phyloP scores from a whole-genome alignment of 2,797 vertebrate genomes.

The Characodon lateralis region DNA sequence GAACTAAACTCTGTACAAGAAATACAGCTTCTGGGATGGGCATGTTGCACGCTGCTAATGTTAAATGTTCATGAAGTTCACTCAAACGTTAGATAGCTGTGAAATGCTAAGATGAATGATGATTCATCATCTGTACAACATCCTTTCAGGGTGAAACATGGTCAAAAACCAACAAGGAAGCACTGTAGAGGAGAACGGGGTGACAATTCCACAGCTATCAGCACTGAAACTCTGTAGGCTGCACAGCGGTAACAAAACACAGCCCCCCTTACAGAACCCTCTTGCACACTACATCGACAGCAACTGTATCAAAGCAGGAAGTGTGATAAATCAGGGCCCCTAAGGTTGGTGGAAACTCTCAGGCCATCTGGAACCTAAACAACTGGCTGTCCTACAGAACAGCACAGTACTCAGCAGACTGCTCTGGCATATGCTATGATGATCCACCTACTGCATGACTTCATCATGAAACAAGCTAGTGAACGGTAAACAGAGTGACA shows the following conservation, averaged over 20 bases:
- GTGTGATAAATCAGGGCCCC: slow-evolving; percentile 61
- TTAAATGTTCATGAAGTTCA: slow-evolving; percentile 16
- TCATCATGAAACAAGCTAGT: slow-evolving; percentile 41
- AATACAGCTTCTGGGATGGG: background rate
- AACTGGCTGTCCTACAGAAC: slow-evolving; percentile 45
- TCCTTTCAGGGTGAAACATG: slow-evolving; percentile 5
- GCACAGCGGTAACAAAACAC: slow-evolving; percentile 42
- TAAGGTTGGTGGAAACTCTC: slow-evolving; percentile 44
- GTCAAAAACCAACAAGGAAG: slow-evolving; percentile 15
- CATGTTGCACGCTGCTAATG: background rate
- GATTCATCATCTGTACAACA: slow-evolving; percentile 22
- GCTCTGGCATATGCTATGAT: slow-evolving; percentile 2
- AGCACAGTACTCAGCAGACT: slow-evolving; percentile 24
- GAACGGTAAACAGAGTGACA: background rate
- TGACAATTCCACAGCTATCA: slow-evolving; percentile 41
- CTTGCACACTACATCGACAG: slow-evolving; percentile 32
- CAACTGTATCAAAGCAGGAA: slow-evolving; percentile 61
- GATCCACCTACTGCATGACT: slow-evolving; percentile 25
- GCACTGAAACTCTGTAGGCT: slow-evolving; percentile 27
- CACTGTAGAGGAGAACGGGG: slow-evolving; percentile 32
- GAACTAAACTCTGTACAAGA: slow-evolving; percentile 3
- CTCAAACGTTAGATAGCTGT: slow-evolving; percentile 14
- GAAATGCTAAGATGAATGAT: slow-evolving; percentile 16
- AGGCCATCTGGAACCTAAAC: slow-evolving; percentile 55
- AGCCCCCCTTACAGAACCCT: slow-evolving; percentile 7